Evolutionary conservation across 1,140 invertebrate species (phyloP), one percentile per base, ranked within the genome.

Genomic region (Zaprionus ghesquierei): DNA sequence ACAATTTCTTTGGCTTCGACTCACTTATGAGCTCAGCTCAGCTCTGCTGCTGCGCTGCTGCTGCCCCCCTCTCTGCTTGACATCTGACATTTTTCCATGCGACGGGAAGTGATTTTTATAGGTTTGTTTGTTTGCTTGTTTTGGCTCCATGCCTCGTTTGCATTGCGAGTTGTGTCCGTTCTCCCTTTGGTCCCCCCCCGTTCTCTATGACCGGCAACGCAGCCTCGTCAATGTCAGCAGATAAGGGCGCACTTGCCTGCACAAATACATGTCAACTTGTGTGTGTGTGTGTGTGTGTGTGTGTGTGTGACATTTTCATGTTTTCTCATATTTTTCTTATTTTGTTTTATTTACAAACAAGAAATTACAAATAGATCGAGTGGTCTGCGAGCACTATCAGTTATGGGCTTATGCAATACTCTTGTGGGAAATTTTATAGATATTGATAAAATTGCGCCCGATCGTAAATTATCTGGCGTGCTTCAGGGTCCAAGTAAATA

Each of bases 101-200:
- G 63, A 75, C 72, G 81, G 73, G 80, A 84, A 84, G 75, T 82
- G 72, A 82, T 87, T 87, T 80, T 89, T 65, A 89, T 87, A 73
- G 75, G 60, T 68, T 79, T 69, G 71, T 79, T 80, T 65, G 56
- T 69, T 69, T 70, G 62, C 55, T 71, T 68, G 60, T 69, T 65
- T 65, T 70, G 59, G 41, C 51, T 69, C 38, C 46, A 70, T 56
- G 63, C 63, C 66, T 71, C 38, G 64, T 56, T 65, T 71, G 59
- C 70, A 70, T 69, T 63, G 18, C 50, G 13, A 27, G 55, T 35
- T 27, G 12, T 35, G 22, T 50, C 31, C 0, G 10, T n/a, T 31
- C 2, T 5, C 35, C 53, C 13, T 9, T 8, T 15, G 3, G 46
- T 8, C 20, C 44, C 22, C 29, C 41, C 38, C 51, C 12, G 15